Base-by-base conservation (phyloP, 2,888 invertebrate species). In the Ptycholaimellus sp. region DNA sequence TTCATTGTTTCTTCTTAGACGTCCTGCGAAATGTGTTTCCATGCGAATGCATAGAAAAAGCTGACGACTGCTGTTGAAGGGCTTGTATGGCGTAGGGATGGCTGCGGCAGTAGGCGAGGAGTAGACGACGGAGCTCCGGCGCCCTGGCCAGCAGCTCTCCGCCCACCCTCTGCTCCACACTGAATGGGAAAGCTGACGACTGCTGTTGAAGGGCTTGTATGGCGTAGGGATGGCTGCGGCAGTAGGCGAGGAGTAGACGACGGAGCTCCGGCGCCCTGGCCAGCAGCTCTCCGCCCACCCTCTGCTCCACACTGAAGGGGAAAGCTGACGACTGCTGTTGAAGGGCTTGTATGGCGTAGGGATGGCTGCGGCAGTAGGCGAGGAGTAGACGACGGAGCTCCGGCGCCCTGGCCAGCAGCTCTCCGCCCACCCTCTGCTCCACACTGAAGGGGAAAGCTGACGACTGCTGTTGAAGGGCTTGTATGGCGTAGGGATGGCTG, bases 41-140 rank as follows among this genome's bases (percentile, higher is more conserved):
- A n/a, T n/a, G n/a, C n/a, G n/a, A n/a, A n/a, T n/a, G n/a, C n/a
- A n/a, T n/a, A n/a, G n/a, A 23, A 25, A 28, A 18, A 13, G 31
- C 43, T 40, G 63, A 85, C 83, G 78, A 81, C 59, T 78, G 77
- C 59, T 77, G 77, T 60, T 85, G 85, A 49, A 96, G 68, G 49
- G 90, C 73, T 56, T 78, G 77, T 33, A 85, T 85, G 45, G 87
- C 87, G 60, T 73, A 72, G 1, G 93, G 93, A 68, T 96, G 93
- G 46, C 80, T 73, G 39, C 74, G 71, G 62, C 90, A 90, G 60
- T 93, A 96, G 13, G 69, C 67, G 53, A 75, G 73, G 59, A 90
- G 82, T 11, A 82, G 73, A 46, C 68, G 65, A 62, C 85, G 82
- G 30, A 68, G 44, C 33, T 54, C 54, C 6, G 61, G 56, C 9